Conservation (phyloP, 2,888 invertebrate species). For the Mimachlamys varia region DNA sequence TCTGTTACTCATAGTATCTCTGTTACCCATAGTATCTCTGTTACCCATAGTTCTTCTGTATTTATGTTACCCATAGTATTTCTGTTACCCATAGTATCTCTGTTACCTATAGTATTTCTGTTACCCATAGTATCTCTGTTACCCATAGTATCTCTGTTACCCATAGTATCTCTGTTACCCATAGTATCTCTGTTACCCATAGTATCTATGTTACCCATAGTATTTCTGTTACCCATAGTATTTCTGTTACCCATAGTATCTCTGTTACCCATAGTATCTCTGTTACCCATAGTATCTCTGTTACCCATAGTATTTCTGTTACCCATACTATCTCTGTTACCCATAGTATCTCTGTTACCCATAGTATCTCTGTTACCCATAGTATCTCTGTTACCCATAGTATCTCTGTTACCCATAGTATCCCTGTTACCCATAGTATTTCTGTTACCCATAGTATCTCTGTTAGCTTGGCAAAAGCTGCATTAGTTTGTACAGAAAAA, state of each 20-base stretch:
- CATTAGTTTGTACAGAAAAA: not conserved
- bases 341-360: not conserved
- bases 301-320: not conserved
- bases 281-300: no score
- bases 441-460: not conserved
- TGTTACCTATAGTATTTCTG: not conserved
- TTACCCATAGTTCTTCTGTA: no score
- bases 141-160: not conserved
- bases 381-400: no score
- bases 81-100: no score
- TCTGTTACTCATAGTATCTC: no score
- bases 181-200: not conserved
- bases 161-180: not conserved
- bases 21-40: not conserved
- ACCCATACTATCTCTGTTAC: not conserved
- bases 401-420: not conserved
- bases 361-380: not conserved
- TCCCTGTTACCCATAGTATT: no score
- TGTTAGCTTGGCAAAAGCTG: not conserved
- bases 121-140: no score
- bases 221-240: not conserved
- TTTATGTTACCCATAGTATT: not conserved
- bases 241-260: no score
- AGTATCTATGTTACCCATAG: no score
- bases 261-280: not conserved